Evolutionary conservation across 2,888 invertebrate genomes (phyloP).

Genomic region (Melieria omissa): DNA sequence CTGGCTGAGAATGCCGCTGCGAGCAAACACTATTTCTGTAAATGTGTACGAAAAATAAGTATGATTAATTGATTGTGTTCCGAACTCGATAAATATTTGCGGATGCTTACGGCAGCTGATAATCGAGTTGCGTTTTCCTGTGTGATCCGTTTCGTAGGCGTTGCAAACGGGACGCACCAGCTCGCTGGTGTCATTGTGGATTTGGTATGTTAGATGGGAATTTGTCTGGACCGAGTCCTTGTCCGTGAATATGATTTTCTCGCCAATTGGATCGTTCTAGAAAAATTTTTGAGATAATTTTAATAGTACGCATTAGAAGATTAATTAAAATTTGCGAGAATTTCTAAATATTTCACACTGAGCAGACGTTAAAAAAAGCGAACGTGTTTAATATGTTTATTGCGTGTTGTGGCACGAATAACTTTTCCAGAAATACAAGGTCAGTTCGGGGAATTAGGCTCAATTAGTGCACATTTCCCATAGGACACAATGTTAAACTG

Average conservation of each 20-base stretch:
- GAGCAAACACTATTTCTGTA: slow-evolving; percentile 60
- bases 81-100: not conserved
- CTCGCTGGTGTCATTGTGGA: slow-evolving; percentile 59
- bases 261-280: slow-evolving; percentile 59
- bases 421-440: no score
- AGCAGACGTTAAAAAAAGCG: no score
- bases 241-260: slow-evolving; percentile 63
- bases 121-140: slow-evolving; percentile 60
- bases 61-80: not conserved
- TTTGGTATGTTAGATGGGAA: slow-evolving; percentile 57
- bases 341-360: no score
- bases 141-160: slow-evolving; percentile 63
- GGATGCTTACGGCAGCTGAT: slow-evolving; percentile 64
- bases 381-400: no score
- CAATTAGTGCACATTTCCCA: no score
- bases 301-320: no score
- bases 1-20: slow-evolving; percentile 58
- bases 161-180: slow-evolving; percentile 59
- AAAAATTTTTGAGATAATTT: not conserved
- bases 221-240: slow-evolving; percentile 62
- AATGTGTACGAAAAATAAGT: slow-evolving; percentile 8
- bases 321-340: no score
- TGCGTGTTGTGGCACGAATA: no score
- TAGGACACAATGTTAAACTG: no score
- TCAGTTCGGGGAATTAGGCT: no score